Base-by-base conservation (phyloP, 2,888 invertebrate genomes). In the Thera obeliscata region DNA sequence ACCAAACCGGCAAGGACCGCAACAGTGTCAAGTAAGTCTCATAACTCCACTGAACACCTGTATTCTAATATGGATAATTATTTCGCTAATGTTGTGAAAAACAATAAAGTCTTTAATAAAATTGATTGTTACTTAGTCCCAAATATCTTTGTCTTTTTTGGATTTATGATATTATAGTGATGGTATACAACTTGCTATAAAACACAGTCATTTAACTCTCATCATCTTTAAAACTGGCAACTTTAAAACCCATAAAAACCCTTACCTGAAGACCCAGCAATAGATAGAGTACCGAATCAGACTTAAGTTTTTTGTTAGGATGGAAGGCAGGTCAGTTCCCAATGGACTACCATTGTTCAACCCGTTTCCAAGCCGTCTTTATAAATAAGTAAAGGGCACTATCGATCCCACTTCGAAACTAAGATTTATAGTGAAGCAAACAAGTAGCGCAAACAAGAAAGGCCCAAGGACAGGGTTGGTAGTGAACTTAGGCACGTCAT, bases 1-100 rank as follows among this genome's bases (percentile, higher is more conserved):
- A 54, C 98, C 98, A 54, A 98, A 97, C 88, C 94, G 98, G 71
- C 98, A 98, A 90, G 98, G 98, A 69, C 98, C 98, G 60, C 98
- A 98, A 84, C 97, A 97, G 87, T 98, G 98, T 91, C 98, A 97
- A 95, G 98, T 98, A 90, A 94, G 92, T 80, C 41, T 46, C 4
- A 36, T 6, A 41, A 41, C 7, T 7, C 6, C 41, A 41, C 41
- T 5, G 7, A 41, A 41, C 22, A 22, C 22, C 22, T 22, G 22
- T 22, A 22, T 22, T 22, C 22, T 22, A 22, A 22, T 22, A 22
- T 22, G 22, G 22, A 22, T 22, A 22, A 22, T 22, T 22, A 0
- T 22, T 22, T 22, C 22, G 22, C 0, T 22, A 22, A 22, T 22
- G 22, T 22, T 22, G 22, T 22, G 22, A 22, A 22, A 22, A 22